Evolutionary conservation across 2,888 invertebrate species (phyloP).

Genomic region (Mystacides longicornis): DNA sequence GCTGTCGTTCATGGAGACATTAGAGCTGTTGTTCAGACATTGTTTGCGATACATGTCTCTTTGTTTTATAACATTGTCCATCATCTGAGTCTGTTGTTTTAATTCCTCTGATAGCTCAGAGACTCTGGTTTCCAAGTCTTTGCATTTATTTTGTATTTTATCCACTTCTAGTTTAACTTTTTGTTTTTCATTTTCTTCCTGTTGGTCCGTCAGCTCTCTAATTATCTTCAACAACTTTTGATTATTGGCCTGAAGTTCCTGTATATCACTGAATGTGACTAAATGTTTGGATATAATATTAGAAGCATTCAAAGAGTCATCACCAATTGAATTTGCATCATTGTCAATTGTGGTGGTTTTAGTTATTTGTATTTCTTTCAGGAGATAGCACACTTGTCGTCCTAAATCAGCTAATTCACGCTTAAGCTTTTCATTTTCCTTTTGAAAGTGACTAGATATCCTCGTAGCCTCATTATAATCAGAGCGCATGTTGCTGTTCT

Average conservation of each 20-base stretch:
- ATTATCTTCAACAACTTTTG: conserved; percentile 75
- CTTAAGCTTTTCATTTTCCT: conserved; percentile 73
- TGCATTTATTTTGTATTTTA: conserved; percentile 60
- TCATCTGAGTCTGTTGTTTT: conserved; percentile 74
- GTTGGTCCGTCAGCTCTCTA: conserved; percentile 74
- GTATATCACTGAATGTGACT: conserved; percentile 83
- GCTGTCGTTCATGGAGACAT: conserved; percentile 32
- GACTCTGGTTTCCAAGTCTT: conserved; percentile 59
- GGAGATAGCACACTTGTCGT: conserved; percentile 72
- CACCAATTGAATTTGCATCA: conserved; percentile 49
- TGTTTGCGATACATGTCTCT: conserved; percentile 83
- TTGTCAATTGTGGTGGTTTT: conserved; percentile 59
- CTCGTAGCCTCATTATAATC: conserved; percentile 64
- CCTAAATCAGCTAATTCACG: conserved; percentile 74
- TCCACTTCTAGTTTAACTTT: conserved; percentile 60
- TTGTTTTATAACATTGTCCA: conserved; percentile 73
- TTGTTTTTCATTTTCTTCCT: conserved; percentile 72
- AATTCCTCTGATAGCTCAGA: conserved; percentile 68
- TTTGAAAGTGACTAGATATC: conserved; percentile 58
- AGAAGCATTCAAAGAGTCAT: conserved; percentile 42
- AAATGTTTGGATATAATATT: conserved; percentile 74
- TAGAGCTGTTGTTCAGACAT: conserved; percentile 47
- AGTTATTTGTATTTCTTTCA: conserved; percentile 79
- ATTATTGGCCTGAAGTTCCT: conserved; percentile 85
- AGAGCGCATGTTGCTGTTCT: conserved; percentile 62